A percentile compares a stretch with the other conserved stretches of the same genome.
Conservation (phyloP, 2,888 invertebrate species). For the Mythimna pallens region DNA sequence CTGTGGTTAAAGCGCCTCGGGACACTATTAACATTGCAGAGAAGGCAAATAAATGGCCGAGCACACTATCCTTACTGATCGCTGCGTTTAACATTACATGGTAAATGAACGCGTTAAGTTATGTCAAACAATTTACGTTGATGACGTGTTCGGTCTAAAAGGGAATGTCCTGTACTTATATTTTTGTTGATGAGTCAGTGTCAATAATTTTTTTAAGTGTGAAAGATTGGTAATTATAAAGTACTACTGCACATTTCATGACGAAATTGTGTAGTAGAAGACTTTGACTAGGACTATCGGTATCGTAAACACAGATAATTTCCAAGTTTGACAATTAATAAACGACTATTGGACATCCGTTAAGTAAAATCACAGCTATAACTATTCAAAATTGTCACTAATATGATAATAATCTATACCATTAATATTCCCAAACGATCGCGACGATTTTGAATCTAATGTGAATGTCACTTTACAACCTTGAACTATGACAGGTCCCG, state of each 20-base stretch:
- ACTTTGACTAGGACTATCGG: not conserved
- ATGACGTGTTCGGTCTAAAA: slow-evolving; percentile 40
- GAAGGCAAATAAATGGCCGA: slow-evolving; percentile 69
- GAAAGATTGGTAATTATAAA: not conserved
- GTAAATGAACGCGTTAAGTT: slow-evolving; percentile 57
- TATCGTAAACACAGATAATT: not conserved
- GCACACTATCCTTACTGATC: slow-evolving; percentile 63
- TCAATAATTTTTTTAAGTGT: not conserved
- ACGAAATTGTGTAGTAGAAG: not conserved
- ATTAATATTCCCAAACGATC: slow-evolving; percentile 36
- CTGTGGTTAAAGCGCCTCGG: slow-evolving; percentile 77
- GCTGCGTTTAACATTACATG: slow-evolving; percentile 50
- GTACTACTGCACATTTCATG: too few relatives aligned
- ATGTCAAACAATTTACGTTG: slow-evolving; percentile 46
- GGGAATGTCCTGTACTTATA: slow-evolving; percentile 3
- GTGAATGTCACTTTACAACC: slow-evolving; percentile 71
- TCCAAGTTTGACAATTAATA: not conserved
- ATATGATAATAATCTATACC: not conserved
- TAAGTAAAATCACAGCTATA: slow-evolving; percentile 7
- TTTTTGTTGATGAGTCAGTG: slow-evolving; percentile 6
- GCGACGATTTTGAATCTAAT: slow-evolving; percentile 59
- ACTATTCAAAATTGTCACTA: slow-evolving; percentile 25
- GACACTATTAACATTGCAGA: slow-evolving; percentile 83
- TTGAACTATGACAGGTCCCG: slow-evolving; percentile 83
- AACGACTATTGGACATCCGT: not conserved